These are phyloP conservation scores for Lucifuga dentata DNA, from an alignment of 2,113 vertebrate genomes.

Conservation along the genomic window DNA sequence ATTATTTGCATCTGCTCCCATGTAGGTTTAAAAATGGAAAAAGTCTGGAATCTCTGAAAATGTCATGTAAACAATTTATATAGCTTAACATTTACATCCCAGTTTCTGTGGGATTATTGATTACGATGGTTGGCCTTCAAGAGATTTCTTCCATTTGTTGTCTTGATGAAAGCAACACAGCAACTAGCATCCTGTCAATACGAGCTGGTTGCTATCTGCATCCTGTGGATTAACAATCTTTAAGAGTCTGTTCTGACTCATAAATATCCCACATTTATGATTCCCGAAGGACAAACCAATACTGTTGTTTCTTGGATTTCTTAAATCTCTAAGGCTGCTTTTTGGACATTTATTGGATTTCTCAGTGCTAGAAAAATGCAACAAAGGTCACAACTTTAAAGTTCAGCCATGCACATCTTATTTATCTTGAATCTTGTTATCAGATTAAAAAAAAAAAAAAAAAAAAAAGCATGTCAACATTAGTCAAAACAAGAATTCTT, in stretches of 20 bases:
- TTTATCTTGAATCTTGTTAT: conserved; percentile 27
- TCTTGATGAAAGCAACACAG: neutral
- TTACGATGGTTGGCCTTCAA: neutral
- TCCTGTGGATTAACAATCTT: conserved; percentile 18
- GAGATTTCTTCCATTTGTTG: conserved; percentile 3
- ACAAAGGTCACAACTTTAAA: conserved; percentile 27
- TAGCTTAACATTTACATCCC: neutral
- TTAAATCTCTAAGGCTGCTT: conserved; percentile 19
- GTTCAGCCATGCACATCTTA: conserved; percentile 11
- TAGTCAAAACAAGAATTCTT: conserved; percentile 14
- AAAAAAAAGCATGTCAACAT: conserved; percentile 22
- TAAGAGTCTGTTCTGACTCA: conserved; percentile 26
- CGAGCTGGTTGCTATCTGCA: neutral
- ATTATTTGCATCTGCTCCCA: conserved; percentile 6
- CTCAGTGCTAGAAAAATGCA: conserved; percentile 25
- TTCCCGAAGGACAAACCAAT: conserved; percentile 26
- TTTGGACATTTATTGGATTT: conserved; percentile 22
- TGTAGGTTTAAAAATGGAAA: conserved; percentile 3
- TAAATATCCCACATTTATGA: conserved; percentile 21
- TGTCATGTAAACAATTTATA: conserved; percentile 13
- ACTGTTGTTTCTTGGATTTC: conserved; percentile 22
- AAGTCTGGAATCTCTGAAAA: neutral
- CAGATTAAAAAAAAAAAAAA: conserved; percentile 37
- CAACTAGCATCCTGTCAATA: neutral
- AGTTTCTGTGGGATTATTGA: neutral